Evolutionary conservation across 2,888 invertebrate genomes (phyloP), one percentile per base, ranked within the genome.

Genomic region (Pristionchus japonicus): DNA sequence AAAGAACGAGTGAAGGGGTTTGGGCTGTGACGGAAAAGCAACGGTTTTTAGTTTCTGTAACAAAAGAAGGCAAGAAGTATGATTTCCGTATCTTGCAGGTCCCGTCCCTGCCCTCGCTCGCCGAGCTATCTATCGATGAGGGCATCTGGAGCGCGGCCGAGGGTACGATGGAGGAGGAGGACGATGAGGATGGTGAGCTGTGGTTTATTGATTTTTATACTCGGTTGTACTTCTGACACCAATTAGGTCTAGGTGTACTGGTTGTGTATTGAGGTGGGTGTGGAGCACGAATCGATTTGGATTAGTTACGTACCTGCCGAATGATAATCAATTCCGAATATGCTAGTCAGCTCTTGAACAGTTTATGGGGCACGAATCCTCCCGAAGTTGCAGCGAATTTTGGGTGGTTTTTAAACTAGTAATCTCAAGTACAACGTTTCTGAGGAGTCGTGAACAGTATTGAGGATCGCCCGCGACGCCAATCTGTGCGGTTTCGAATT

Each of bases 81-180:
- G n/a, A n/a, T n/a, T n/a, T n/a, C n/a, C n/a, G n/a, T n/a, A n/a
- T n/a, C n/a, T n/a, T 82, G 17, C 47, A 82, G 82, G 31, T 49
- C 49, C 82, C 82, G 17, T 43, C n/a, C 11, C 82, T 82, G 49
- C 82, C 82, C 49, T 82, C 82, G 2, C 82, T 82, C 15, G 47
- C 82, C 49, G 49, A 82, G 1, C 31, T 82, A 47, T 82, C 49
- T 13, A 52, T 82, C 82, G 82, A 82, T 82, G 82, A 82, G 47
- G 82, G 82, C 27, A 82, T 82, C 82, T 82, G 82, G 82, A 47
- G 47, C 15, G 27, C 74, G 74, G 40, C 34, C 6, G 49, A 31
- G 31, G 82, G 17, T 37, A 31, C 49, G 82, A n/a, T 43, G 23
- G 77, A 40, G n/a, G 77, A 43, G 23, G 34, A 40, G 15, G 74